Conservation (phyloP, 2,888 invertebrate species). For the Drymonia ruficornis region DNA sequence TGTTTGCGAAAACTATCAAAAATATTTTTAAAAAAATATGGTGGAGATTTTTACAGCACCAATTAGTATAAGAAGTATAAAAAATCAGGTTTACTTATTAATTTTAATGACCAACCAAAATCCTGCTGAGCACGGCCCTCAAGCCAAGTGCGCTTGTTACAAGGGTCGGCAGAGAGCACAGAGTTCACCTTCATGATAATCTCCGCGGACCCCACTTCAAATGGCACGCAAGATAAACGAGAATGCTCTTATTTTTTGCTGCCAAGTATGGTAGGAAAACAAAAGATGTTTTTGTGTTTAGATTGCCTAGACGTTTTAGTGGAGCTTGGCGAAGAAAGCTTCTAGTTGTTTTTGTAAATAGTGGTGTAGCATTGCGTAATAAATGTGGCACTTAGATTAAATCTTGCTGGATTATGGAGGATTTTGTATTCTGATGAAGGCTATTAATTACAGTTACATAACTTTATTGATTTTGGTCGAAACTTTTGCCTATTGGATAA, state of each 20-base stretch:
- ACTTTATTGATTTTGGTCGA: too few species aligned
- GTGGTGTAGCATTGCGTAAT: not conserved
- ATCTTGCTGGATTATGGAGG: too few species aligned
- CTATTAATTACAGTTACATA: too few species aligned
- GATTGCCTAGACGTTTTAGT: constrained; percentile 14
- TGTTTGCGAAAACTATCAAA: too few species aligned
- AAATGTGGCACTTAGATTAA: not conserved
- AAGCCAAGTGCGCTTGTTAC: constrained; percentile 66
- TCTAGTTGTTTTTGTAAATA: constrained; percentile 1
- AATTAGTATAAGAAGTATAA: not conserved
- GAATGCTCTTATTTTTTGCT: constrained; percentile 60
- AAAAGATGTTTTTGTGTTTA: constrained; percentile 24
- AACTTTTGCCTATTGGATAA: too few species aligned
- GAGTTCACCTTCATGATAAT: constrained; percentile 74
- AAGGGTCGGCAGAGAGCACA: constrained; percentile 66
- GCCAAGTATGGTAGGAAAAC: constrained; percentile 42
- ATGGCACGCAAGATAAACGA: constrained; percentile 75
- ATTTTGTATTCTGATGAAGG: too few species aligned
- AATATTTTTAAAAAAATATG: too few species aligned
- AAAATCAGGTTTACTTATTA: constrained; percentile 62
- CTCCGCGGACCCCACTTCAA: constrained; percentile 68
- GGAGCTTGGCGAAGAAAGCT: constrained; percentile 7
- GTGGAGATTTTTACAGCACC: not conserved
- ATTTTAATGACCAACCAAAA: constrained; percentile 76
- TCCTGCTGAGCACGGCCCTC: constrained; percentile 72